A percentile compares a stretch with the other conserved stretches of the same genome.
These are phyloP conservation scores for Gymnoscopelus microlampas DNA, from an alignment of 2,797 vertebrate species.

Conservation along the genomic window DNA sequence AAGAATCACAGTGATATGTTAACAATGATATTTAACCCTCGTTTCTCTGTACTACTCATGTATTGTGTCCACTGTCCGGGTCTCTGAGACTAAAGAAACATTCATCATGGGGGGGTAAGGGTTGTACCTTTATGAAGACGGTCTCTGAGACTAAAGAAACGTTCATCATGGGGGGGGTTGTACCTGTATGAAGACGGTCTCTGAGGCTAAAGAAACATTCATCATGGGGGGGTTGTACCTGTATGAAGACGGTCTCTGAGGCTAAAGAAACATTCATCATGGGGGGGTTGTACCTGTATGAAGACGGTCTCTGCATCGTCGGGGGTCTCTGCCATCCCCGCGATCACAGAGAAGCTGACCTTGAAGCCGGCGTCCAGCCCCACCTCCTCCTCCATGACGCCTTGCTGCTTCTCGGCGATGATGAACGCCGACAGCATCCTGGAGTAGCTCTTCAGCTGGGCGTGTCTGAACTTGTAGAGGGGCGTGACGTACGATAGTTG, in stretches of 20 bases:
- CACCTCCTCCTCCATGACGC: slow-evolving; percentile 83
- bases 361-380: slow-evolving; percentile 80
- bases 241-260: too few species aligned
- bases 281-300: slow-evolving; percentile 80
- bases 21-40: too few species aligned
- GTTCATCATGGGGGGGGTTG: background rate
- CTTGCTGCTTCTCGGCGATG: slow-evolving; percentile 88
- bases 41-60: too few species aligned
- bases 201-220: background rate
- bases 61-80: too few species aligned
- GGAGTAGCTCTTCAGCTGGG: slow-evolving; percentile 83
- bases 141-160: slow-evolving; percentile 47
- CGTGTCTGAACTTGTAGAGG: slow-evolving; percentile 85
- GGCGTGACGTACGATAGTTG: slow-evolving; percentile 91
- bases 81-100: slow-evolving; percentile 24
- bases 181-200: slow-evolving; percentile 87
- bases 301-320: slow-evolving; percentile 85
- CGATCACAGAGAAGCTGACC: slow-evolving; percentile 81
- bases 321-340: slow-evolving; percentile 79
- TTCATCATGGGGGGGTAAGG: background rate
- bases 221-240: background rate
- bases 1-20: too few species aligned
- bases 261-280: too few species aligned
- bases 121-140: slow-evolving; percentile 85
- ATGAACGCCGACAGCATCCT: slow-evolving; percentile 85